A percentile compares a stretch with the other conserved stretches of the same genome.
Conservation (phyloP, 2,113 vertebrate species). For the Hyperoodon ampullatus region DNA sequence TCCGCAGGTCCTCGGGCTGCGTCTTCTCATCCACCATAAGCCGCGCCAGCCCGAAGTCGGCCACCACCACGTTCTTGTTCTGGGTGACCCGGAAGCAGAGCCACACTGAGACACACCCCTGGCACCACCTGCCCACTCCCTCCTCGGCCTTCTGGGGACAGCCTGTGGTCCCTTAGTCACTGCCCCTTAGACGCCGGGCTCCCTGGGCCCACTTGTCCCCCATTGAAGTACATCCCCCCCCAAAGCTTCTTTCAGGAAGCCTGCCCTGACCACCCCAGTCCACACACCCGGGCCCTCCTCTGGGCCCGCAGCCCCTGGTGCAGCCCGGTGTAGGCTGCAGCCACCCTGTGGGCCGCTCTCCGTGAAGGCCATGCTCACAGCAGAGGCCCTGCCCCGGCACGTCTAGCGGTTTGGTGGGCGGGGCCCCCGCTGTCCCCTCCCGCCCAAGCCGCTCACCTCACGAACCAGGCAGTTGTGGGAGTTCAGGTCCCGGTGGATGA, state of each 20-base stretch:
- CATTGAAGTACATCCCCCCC: not conserved
- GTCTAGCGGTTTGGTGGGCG: fast-evolving
- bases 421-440: not conserved
- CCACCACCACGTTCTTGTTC: conserved; percentile 96
- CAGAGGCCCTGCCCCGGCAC: fast-evolving
- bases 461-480: conserved; percentile 98
- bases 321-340: not conserved
- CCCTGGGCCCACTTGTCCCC: not conserved
- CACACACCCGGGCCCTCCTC: fast-evolving
- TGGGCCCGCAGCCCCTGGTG: fast-evolving
- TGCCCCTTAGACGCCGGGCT: not conserved
- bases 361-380: fast-evolving
- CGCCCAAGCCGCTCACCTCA: conserved; percentile 87
- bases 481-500: conserved; percentile 98
- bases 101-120: fast-evolving
- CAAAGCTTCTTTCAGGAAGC: not conserved
- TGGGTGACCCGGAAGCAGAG: conserved; percentile 35
- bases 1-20: conserved; percentile 89
- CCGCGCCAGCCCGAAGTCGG: conserved; percentile 95
- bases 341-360: not conserved
- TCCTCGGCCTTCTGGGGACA: not conserved
- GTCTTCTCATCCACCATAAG: conserved; percentile 96
- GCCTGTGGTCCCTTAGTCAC: not conserved
- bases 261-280: not conserved
- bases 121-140: not conserved